Conservation (phyloP, 2,888 invertebrate species). For the Galerucella pusilla region DNA sequence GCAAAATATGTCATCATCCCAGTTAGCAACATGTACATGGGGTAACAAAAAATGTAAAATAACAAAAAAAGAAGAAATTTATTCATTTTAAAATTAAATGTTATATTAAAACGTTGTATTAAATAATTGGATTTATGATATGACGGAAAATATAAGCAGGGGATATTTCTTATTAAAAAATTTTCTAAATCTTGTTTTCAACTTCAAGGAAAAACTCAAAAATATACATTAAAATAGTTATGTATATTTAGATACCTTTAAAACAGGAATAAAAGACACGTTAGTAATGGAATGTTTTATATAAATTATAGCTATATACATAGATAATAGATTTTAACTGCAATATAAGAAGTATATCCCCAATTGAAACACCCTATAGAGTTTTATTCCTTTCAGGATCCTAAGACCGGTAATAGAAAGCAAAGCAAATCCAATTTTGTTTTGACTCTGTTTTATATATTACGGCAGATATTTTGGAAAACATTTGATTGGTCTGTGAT, state of each 20-base stretch:
- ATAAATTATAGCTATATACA: background rate
- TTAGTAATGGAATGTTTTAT: background rate
- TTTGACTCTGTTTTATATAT: background rate
- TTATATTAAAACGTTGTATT: background rate
- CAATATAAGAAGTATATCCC: background rate
- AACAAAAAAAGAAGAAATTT: background rate
- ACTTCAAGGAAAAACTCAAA: too few species aligned
- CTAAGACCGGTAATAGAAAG: background rate
- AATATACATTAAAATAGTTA: too few species aligned
- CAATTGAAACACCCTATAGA: background rate
- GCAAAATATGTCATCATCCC: too few species aligned
- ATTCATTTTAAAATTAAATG: background rate
- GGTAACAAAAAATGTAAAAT: too few species aligned
- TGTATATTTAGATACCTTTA: background rate
- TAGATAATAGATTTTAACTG: background rate
- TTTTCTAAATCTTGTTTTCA: too few species aligned
- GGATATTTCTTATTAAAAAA: too few species aligned
- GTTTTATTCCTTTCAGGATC: slow-evolving; percentile 13
- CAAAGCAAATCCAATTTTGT: background rate
- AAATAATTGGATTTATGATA: background rate
- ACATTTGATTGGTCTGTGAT: slow-evolving; percentile 49
- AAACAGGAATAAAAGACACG: background rate
- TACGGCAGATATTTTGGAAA: slow-evolving; percentile 18
- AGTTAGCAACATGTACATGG: background rate
- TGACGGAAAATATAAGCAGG: background rate